phyloP scores from a whole-genome alignment of 2,797 vertebrate species.

The Danio albolineatus region DNA sequence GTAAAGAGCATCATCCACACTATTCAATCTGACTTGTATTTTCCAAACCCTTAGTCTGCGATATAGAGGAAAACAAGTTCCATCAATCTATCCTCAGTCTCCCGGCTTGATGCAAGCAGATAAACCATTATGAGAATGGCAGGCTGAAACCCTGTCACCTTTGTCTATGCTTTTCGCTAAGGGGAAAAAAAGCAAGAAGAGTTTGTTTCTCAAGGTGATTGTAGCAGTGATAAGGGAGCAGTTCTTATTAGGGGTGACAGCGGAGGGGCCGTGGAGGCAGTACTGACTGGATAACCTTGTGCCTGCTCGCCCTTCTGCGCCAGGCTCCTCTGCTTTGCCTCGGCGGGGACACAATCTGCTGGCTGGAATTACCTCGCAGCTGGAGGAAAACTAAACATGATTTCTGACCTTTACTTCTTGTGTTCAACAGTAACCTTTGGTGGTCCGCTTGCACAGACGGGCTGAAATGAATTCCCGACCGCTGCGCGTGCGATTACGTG shows the following conservation, averaged over 20 bases:
- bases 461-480: constrained; percentile 61
- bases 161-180: constrained; percentile 53
- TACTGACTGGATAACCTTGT: constrained; percentile 78
- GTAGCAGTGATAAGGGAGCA: constrained; percentile 81
- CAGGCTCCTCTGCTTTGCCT: constrained; percentile 72
- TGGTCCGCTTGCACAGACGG: constrained; percentile 69
- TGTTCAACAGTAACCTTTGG: constrained; percentile 85
- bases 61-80: constrained; percentile 41
- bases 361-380: constrained; percentile 80
- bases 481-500: constrained; percentile 58
- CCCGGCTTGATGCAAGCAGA: constrained; percentile 32
- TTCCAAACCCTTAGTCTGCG: constrained; percentile 20
- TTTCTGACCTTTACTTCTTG: constrained; percentile 85
- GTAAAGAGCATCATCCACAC: constrained; percentile 19
- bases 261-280: constrained; percentile 74
- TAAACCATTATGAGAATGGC: constrained; percentile 43
- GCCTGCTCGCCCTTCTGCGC: constrained; percentile 74
- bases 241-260: constrained; percentile 83
- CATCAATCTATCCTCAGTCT: constrained; percentile 36
- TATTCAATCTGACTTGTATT: constrained; percentile 37
- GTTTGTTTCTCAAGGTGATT: constrained; percentile 84
- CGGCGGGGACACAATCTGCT: constrained; percentile 79
- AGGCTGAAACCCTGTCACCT: constrained; percentile 17
- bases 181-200: constrained; percentile 70
- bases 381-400: constrained; percentile 84